Evolutionary conservation across 2,888 invertebrate species (phyloP).

Genomic region (Marasmarcha lunaedactyla): DNA sequence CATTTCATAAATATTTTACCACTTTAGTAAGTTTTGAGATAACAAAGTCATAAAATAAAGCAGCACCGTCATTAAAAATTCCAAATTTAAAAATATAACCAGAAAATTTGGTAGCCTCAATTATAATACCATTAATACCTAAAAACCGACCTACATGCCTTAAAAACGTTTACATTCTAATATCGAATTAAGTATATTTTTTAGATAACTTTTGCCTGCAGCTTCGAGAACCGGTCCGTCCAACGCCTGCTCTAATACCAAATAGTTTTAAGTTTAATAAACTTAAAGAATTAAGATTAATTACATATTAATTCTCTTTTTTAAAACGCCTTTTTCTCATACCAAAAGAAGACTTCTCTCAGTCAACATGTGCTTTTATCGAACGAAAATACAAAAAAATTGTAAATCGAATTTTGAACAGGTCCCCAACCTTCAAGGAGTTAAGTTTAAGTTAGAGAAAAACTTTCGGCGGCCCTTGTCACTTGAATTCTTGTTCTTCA

Average conservation of each 20-base stretch:
- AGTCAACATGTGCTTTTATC: not conserved
- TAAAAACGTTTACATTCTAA: not conserved
- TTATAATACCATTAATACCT: not conserved
- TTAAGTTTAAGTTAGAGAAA: slow-evolving; percentile 1
- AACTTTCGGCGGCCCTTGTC: not conserved
- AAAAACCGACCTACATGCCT: not conserved
- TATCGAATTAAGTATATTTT: slow-evolving; percentile 1
- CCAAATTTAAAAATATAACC: too few species aligned
- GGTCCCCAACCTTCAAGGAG: not conserved
- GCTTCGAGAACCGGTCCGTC: not conserved
- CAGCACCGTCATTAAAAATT: too few species aligned
- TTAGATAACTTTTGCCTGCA: not conserved
- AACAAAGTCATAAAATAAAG: too few species aligned
- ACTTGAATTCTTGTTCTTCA: not conserved
- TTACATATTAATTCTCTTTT: not conserved
- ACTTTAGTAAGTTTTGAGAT: too few species aligned
- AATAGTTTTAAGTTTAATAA: slow-evolving; percentile 1
- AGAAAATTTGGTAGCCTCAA: not conserved
- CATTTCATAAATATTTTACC: too few species aligned
- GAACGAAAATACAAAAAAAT: not conserved
- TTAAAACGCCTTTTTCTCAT: not conserved
- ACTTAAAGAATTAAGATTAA: slow-evolving; percentile 1
- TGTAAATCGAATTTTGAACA: not conserved
- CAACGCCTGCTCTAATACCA: not conserved
- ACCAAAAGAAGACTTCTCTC: not conserved